Base-by-base conservation (phyloP, 2,888 invertebrate genomes). In the Melanophora roralis region DNA sequence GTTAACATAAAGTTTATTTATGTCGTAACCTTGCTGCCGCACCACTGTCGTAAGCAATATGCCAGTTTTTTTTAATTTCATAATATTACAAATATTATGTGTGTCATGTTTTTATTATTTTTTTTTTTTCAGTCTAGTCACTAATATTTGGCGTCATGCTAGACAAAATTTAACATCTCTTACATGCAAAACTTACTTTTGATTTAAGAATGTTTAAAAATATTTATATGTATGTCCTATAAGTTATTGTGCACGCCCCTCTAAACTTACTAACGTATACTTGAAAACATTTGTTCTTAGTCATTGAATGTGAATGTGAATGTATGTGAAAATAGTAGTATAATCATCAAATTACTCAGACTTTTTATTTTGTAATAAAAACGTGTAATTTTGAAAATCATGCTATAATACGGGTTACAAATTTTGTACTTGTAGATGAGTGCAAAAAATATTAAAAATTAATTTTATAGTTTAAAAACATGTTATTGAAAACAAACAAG, bases 161-260 rank as follows among this genome's bases (percentile, higher is more conserved):
- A 80, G 62, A 76, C 67, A 72, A 68, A 76, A 76, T 80, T 80
- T 76, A 80, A 76, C 80, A 80, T 76, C 80, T 72, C 76, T 80
- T 76, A 73, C 76, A 72, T 73, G 76, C 76, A 80, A 80, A 76
- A 76, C 73, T 80, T 80, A 71, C 34, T 76, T 57, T 71, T 69
- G 32, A 59, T 67, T 67, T 67, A 67, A 65, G 40, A 38, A 36
- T 45, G 1, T 23, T n/a, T n/a, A n/a, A n/a, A n/a, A n/a, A 14
- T 38, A 34, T 14, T 19, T 34, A 55, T 59, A 40, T 67, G 19
- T 51, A 32, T 55, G 34, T 8, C 8, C 51, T 36, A 55, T 49
- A 21, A 45, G 21, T 27, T 45, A 40, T 11, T 57, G 23, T 16
- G 11, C 34, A 53, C 23, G 34, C 40, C n/a, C n/a, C n/a, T n/a